Percentiles rank a stretch among this genome's conserved stretches.
Evolutionary conservation across 2,888 invertebrate genomes (phyloP).

Genomic region (Anthophora plumipes): DNA sequence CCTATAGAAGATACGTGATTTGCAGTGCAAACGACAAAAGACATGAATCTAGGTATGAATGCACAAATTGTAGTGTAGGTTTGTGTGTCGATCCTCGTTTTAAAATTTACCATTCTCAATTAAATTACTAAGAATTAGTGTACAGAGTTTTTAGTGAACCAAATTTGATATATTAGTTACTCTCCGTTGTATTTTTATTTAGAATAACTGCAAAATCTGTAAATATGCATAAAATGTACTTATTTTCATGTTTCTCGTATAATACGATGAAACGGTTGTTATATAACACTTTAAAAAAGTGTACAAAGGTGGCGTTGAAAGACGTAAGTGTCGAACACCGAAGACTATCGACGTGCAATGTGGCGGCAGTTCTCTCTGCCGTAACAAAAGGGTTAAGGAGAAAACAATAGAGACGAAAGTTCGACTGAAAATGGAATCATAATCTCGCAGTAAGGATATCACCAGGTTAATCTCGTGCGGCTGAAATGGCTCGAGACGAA

Average conservation of each 20-base stretch:
- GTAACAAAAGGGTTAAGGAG: constrained; percentile 10
- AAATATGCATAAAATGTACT: no score
- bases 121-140: neutral
- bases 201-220: no score
- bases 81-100: no score
- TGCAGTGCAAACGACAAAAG: constrained; percentile 36
- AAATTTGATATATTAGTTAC: neutral
- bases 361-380: no score
- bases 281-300: no score
- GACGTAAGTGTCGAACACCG: no score
- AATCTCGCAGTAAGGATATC: constrained; percentile 69
- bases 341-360: no score
- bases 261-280: no score
- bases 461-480: constrained; percentile 70
- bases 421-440: constrained; percentile 69
- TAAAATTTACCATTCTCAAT: neutral
- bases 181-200: neutral
- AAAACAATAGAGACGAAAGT: constrained; percentile 3
- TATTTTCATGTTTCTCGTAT: no score
- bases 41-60: constrained; percentile 2
- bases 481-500: constrained; percentile 52
- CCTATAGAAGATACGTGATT: constrained; percentile 25
- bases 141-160: no score
- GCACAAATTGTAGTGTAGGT: constrained; percentile 1
- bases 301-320: no score